These are phyloP conservation scores for Mus spretus DNA, from an alignment of 2,797 vertebrate species.

Conservation along the genomic window DNA sequence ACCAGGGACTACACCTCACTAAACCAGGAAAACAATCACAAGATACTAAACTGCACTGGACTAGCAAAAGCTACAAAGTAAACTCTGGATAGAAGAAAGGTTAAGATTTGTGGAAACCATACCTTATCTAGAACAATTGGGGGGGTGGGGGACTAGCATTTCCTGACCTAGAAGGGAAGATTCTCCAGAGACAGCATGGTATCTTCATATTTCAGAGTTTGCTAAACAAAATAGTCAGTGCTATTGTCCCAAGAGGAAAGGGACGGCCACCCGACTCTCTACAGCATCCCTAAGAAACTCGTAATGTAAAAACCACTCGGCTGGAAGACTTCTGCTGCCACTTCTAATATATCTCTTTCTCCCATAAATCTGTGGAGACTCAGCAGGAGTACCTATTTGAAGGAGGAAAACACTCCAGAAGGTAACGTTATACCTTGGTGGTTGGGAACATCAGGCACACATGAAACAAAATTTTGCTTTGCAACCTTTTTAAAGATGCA, in stretches of 20 bases:
- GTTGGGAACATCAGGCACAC: neutral
- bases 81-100: constrained; percentile 24
- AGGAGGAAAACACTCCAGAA: constrained; percentile 26
- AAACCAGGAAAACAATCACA: constrained; percentile 6
- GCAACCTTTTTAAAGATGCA: neutral
- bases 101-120: neutral
- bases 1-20: neutral
- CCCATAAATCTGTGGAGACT: neutral
- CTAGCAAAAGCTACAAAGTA: constrained; percentile 46
- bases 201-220: constrained; percentile 18
- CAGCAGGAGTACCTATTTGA: neutral
- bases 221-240: neutral
- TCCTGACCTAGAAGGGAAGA: constrained; percentile 20
- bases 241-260: neutral
- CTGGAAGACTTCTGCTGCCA: neutral
- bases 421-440: constrained; percentile 17
- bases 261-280: neutral
- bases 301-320: neutral
- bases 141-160: neutral
- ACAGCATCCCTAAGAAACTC: neutral
- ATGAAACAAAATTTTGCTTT: constrained; percentile 18
- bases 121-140: neutral
- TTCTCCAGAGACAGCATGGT: neutral
- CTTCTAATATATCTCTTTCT: constrained; percentile 11
- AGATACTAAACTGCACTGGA: neutral